These are phyloP conservation scores for Eulacestoma nigropectus DNA, from an alignment of 2,113 vertebrate species.

Conservation along the genomic window DNA sequence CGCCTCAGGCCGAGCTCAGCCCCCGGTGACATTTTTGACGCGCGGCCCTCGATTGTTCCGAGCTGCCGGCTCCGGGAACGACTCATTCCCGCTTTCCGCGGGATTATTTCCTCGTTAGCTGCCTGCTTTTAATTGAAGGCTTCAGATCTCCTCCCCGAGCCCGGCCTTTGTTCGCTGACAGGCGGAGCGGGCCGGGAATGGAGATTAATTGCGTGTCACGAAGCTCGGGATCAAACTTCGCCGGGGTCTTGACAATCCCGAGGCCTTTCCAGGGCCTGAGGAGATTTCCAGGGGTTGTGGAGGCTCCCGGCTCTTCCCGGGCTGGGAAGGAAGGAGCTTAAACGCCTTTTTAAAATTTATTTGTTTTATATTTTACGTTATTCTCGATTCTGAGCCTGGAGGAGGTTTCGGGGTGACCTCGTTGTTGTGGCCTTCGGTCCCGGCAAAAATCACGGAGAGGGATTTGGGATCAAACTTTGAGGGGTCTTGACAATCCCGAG, in stretches of 20 bases:
- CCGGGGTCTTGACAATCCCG: neutral
- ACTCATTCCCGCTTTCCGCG: constrained; percentile 64
- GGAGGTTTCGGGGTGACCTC: too few species aligned
- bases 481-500: too few species aligned
- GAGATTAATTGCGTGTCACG: constrained; percentile 77
- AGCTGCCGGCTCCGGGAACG: constrained; percentile 68
- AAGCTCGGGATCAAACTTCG: constrained; percentile 53
- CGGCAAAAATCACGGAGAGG: too few species aligned
- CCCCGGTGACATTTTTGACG: constrained; percentile 8
- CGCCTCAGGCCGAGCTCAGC: neutral
- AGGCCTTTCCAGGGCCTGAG: neutral
- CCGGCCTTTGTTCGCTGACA: constrained; percentile 72
- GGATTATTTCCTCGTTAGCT: constrained; percentile 76
- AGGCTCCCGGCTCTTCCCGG: neutral
- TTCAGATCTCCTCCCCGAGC: constrained; percentile 70
- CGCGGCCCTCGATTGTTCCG: neutral
- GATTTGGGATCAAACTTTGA: too few species aligned
- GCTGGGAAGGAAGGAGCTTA: neutral
- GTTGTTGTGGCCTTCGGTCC: too few species aligned
- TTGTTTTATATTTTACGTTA: too few species aligned
- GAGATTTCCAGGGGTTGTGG: neutral
- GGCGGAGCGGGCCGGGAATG: constrained; percentile 67
- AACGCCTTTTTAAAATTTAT: too few species aligned
- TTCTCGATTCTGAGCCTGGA: too few species aligned
- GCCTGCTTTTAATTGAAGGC: constrained; percentile 75